Conservation (phyloP, 2,888 invertebrate genomes). For the Mimas tiliae region DNA sequence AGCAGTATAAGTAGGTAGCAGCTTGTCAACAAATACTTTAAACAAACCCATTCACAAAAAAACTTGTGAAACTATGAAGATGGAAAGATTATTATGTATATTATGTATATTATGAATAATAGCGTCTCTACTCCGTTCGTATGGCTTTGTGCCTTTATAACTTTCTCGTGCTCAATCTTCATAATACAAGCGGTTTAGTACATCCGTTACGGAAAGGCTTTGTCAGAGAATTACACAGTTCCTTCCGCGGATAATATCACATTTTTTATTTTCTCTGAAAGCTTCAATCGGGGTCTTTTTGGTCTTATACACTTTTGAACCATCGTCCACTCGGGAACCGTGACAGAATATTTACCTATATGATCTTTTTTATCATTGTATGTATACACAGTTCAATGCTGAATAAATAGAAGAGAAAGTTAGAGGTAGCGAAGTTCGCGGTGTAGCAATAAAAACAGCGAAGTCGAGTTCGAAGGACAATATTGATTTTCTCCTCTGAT, state of each 20-base stretch:
- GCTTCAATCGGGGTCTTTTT: background rate
- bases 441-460: constrained; percentile 64
- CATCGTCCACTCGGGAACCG: background rate
- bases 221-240: constrained; percentile 28
- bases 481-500: constrained; percentile 79
- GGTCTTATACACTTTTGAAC: background rate
- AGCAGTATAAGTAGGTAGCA: background rate
- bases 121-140: constrained; percentile 1
- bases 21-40: background rate
- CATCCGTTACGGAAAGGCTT: constrained; percentile 26
- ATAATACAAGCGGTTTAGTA: constrained; percentile 29
- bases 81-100: background rate
- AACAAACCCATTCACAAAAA: background rate
- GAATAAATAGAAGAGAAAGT: constrained; percentile 3
- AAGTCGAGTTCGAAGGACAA: constrained; percentile 65
- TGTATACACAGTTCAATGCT: background rate
- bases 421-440: constrained; percentile 42
- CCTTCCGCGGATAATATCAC: constrained; percentile 2
- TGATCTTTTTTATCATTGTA: background rate
- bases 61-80: no score
- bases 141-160: constrained; percentile 20
- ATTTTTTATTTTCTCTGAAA: constrained; percentile 20
- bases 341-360: background rate
- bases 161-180: constrained; percentile 19
- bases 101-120: constrained; percentile 1